phyloP scores from a whole-genome alignment of 2,797 vertebrate genomes.

The Ceryle rudis region DNA sequence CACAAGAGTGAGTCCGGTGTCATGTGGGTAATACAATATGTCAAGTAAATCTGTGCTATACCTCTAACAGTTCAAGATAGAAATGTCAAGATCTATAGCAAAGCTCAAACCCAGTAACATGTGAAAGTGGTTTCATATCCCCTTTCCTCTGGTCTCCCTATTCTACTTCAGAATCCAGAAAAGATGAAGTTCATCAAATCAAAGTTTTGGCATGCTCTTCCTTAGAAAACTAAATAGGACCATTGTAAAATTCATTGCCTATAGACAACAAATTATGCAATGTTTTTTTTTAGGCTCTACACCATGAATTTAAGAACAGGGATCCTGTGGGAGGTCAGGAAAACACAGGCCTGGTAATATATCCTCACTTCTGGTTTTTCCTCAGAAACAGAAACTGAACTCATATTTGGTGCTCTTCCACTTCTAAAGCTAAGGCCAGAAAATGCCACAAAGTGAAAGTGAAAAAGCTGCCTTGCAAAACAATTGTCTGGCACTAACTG shows the following conservation, averaged over 20 bases:
- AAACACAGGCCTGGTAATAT: not conserved
- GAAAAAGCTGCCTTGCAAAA: not conserved
- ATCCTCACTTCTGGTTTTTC: not conserved
- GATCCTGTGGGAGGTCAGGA: not conserved
- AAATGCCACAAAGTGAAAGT: not conserved
- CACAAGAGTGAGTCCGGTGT: not conserved
- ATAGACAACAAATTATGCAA: not conserved
- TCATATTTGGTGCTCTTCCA: not conserved
- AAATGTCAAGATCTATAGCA: not conserved
- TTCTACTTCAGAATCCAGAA: not conserved
- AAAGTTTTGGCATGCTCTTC: not conserved
- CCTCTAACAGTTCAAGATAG: not conserved
- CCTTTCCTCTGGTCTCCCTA: not conserved
- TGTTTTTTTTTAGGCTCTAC: not conserved
- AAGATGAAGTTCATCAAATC: not conserved
- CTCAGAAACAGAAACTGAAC: not conserved
- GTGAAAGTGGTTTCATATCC: not conserved
- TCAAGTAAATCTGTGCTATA: not conserved
- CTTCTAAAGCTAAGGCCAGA: not conserved
- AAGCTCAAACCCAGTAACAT: not conserved
- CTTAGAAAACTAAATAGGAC: not conserved
- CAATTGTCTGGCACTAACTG: not conserved
- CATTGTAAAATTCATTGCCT: not conserved
- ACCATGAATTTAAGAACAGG: not conserved
- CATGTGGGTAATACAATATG: accelerated